Conservation (phyloP, 2,888 invertebrate species). For the Leptarthrus brevirostris region DNA sequence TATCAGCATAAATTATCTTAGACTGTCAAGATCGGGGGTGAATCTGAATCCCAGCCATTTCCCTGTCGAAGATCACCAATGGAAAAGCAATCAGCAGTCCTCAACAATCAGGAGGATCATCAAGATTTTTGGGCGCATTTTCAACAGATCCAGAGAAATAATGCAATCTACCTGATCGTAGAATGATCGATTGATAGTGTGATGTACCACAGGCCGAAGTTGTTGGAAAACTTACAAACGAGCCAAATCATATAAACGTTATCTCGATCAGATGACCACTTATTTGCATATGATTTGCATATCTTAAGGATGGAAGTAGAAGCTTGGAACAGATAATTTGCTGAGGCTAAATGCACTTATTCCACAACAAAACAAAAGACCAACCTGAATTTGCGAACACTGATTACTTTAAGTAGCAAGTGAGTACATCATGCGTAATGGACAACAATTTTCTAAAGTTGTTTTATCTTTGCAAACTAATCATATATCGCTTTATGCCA, state of each 20-base stretch:
- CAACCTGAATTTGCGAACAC: no score
- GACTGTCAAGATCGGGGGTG: slow-evolving; percentile 48
- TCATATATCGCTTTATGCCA: no score
- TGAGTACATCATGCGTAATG: no score
- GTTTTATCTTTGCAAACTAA: no score
- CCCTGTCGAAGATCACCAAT: slow-evolving; percentile 3
- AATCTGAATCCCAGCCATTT: slow-evolving; percentile 34
- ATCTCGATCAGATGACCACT: slow-evolving; percentile 53
- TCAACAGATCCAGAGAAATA: slow-evolving; percentile 7
- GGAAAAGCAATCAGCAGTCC: slow-evolving; percentile 11
- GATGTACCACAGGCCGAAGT: slow-evolving; percentile 4
- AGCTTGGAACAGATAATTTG: no score
- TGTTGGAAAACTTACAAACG: slow-evolving; percentile 30
- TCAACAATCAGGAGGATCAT: slow-evolving; percentile 8
- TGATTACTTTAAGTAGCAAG: no score
- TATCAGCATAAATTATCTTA: slow-evolving; percentile 53
- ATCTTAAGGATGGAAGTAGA: slow-evolving; percentile 40
- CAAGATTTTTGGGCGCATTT: slow-evolving; percentile 23
- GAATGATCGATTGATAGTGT: slow-evolving; percentile 22
- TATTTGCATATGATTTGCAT: slow-evolving; percentile 54
- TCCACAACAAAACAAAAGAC: no score
- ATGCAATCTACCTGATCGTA: slow-evolving; percentile 25
- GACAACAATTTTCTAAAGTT: no score
- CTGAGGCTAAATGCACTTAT: no score
- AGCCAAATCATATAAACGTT: slow-evolving; percentile 54